Evolutionary conservation across 2,888 invertebrate species (phyloP).

Genomic region (Heterodera filipjevi): DNA sequence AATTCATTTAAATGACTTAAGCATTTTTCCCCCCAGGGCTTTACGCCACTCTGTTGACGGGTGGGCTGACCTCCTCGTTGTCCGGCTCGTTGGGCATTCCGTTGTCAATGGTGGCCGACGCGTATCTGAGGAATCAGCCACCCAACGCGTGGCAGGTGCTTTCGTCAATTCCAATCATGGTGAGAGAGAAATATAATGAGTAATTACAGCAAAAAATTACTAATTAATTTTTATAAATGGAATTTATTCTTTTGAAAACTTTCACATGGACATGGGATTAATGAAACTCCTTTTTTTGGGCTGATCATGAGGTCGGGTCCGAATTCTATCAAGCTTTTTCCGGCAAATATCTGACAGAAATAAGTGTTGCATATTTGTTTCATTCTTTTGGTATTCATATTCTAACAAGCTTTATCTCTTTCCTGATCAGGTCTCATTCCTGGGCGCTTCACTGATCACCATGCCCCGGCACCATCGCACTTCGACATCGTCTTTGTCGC

Average conservation of each 20-base stretch:
- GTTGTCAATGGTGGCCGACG: conserved; percentile 84
- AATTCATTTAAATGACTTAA: too few species aligned
- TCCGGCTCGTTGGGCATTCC: conserved; percentile 85
- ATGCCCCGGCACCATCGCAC: neutral
- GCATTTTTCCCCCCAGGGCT: conserved; percentile 73
- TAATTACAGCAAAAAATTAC: too few species aligned
- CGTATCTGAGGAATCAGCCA: conserved; percentile 68
- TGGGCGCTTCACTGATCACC: neutral
- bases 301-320: too few species aligned
- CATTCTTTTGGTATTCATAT: too few species aligned
- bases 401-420: neutral
- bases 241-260: too few species aligned
- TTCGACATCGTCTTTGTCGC: neutral
- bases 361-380: too few species aligned
- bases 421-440: neutral
- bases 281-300: too few species aligned
- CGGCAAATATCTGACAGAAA: too few species aligned
- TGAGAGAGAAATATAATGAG: too few species aligned
- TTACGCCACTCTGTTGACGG: conserved; percentile 91
- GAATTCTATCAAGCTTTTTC: too few species aligned
- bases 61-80: conserved; percentile 83
- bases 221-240: too few species aligned
- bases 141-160: conserved; percentile 75
- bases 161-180: conserved; percentile 78
- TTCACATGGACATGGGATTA: too few species aligned